phyloP scores from a whole-genome alignment of 2,797 vertebrate species.

The Micropoecilia bifurca region DNA sequence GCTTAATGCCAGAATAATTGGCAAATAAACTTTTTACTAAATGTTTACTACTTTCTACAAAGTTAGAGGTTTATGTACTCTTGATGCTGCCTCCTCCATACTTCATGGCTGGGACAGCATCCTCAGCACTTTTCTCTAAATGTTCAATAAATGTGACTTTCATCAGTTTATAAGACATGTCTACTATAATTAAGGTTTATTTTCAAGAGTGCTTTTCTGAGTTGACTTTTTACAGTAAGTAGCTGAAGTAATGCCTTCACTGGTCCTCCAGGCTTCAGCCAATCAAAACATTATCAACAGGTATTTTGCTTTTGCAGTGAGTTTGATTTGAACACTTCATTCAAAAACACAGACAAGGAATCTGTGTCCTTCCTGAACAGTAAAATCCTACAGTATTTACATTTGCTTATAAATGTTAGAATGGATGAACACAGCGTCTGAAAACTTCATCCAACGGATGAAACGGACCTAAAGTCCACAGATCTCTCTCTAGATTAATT shows the following conservation, averaged over 20 bases:
- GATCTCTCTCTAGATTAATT: background rate
- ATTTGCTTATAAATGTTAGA: background rate
- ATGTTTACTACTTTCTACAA: background rate
- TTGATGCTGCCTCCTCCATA: background rate
- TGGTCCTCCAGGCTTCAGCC: background rate
- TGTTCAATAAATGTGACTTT: background rate
- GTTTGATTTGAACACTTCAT: background rate
- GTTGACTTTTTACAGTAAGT: background rate
- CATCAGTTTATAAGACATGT: background rate
- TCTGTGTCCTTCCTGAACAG: background rate
- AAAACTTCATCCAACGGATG: background rate
- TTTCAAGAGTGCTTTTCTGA: background rate
- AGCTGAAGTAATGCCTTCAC: background rate
- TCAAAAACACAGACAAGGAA: background rate
- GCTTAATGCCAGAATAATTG: background rate
- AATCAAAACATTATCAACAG: background rate
- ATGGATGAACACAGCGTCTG: background rate
- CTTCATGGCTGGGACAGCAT: background rate
- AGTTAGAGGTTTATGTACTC: background rate
- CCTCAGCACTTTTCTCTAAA: background rate
- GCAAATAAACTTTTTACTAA: background rate
- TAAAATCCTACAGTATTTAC: background rate
- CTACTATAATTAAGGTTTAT: background rate
- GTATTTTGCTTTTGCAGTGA: background rate
- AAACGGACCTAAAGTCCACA: background rate